Evolutionary conservation across 1,140 invertebrate species (phyloP).

Genomic region (Zaprionus kolodkinae): DNA sequence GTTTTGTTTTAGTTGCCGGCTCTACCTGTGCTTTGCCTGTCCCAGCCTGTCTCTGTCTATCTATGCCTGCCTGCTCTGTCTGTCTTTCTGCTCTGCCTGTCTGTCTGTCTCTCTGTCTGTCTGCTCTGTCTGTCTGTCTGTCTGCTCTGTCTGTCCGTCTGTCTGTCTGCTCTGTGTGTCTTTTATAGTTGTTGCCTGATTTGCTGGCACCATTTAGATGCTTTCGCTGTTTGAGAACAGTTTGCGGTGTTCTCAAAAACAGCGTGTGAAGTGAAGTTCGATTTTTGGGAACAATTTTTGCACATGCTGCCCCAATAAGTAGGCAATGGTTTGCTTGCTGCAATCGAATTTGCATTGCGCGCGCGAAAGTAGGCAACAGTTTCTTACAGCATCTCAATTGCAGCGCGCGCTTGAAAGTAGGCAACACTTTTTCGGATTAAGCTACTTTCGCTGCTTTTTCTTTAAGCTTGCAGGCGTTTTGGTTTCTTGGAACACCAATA

Average conservation of each 20-base stretch:
- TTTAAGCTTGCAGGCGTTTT: neutral
- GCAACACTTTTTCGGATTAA: neutral
- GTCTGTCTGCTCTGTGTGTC: constrained; percentile 9
- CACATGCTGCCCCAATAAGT: too few species aligned
- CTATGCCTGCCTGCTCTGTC: constrained; percentile 7
- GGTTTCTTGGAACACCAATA: constrained; percentile 5
- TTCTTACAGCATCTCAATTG: neutral
- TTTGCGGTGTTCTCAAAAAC: constrained; percentile 7
- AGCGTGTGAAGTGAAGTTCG: neutral
- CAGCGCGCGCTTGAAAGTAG: neutral
- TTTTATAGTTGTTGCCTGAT: constrained; percentile 56
- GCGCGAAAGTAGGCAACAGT: neutral
- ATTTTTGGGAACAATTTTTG: neutral
- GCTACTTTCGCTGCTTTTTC: neutral
- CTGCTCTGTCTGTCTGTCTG: constrained; percentile 14
- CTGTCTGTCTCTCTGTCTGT: constrained; percentile 11
- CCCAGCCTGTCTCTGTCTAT: neutral
- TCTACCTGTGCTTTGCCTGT: constrained; percentile 26
- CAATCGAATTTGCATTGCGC: too few species aligned
- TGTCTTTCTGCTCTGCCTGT: constrained; percentile 14
- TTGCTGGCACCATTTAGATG: constrained; percentile 39
- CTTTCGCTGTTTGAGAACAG: constrained; percentile 10
- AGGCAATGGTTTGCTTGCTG: too few species aligned
- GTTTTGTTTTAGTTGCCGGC: constrained; percentile 47
- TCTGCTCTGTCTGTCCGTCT: constrained; percentile 9